These are phyloP conservation scores for Megaceryle torquata DNA, from an alignment of 2,113 vertebrate species.

Conservation along the genomic window DNA sequence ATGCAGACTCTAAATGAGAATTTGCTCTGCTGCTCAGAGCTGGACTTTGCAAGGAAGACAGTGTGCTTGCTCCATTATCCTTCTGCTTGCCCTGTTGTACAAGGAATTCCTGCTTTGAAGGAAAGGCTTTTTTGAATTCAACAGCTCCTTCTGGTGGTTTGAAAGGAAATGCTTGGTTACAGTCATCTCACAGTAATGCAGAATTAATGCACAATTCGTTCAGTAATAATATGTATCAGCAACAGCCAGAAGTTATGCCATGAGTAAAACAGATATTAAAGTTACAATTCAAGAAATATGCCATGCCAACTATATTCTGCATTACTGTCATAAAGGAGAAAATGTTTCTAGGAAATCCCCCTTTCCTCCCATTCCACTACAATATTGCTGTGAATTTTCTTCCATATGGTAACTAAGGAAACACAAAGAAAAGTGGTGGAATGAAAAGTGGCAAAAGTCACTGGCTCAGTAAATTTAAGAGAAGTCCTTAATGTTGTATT, in stretches of 20 bases:
- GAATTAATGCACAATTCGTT: background rate
- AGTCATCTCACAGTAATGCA: background rate
- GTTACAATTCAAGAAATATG: background rate
- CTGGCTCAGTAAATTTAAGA: background rate
- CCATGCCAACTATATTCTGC: background rate
- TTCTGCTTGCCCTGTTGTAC: background rate
- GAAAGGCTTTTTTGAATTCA: slow-evolving; percentile 5
- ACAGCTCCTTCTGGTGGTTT: slow-evolving; percentile 57
- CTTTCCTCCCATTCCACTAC: background rate
- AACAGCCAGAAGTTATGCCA: background rate
- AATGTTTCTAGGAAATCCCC: background rate
- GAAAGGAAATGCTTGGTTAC: background rate
- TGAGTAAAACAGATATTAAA: background rate
- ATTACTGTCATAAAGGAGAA: background rate
- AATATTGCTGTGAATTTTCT: background rate
- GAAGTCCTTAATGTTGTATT: background rate
- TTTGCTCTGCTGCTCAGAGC: background rate
- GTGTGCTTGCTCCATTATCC: background rate
- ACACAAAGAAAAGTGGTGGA: background rate
- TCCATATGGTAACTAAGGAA: background rate
- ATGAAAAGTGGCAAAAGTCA: background rate
- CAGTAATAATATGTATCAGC: background rate
- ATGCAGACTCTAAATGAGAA: background rate
- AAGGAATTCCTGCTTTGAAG: background rate
- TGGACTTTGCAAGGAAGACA: background rate